A percentile compares a stretch with the other conserved stretches of the same genome.
These are phyloP conservation scores for Stenchaetothrips biformis DNA, from an alignment of 2,888 invertebrate genomes.

Conservation along the genomic window DNA sequence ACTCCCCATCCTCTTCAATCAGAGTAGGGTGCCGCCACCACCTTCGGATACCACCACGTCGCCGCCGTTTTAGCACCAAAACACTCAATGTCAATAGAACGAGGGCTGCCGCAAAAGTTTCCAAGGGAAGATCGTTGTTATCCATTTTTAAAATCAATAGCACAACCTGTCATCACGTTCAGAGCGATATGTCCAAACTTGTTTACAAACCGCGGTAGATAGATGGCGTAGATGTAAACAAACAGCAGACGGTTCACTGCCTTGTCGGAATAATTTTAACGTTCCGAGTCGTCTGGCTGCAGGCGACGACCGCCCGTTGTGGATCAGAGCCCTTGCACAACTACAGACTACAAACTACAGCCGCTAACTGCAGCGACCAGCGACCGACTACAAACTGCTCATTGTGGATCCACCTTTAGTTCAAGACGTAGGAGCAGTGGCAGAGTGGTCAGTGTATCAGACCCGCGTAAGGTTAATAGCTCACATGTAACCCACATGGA, in stretches of 20 bases:
- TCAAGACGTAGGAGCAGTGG: too few species aligned
- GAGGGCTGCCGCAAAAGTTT: background rate
- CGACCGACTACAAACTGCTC: background rate
- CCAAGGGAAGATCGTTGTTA: background rate
- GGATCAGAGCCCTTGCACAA: background rate
- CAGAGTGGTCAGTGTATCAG: too few species aligned
- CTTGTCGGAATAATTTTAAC: background rate
- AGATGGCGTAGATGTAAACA: background rate
- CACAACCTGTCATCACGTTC: background rate
- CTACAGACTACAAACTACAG: background rate
- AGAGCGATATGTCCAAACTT: background rate
- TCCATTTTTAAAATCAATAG: background rate
- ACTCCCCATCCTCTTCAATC: background rate
- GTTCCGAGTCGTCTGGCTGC: background rate
- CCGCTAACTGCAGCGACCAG: background rate
- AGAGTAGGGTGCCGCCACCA: background rate
- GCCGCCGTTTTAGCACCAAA: background rate
- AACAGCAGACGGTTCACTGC: background rate
- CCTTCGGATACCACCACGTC: background rate
- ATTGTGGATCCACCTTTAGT: constrained; percentile 1
- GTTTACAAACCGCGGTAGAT: too few species aligned
- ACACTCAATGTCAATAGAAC: background rate
- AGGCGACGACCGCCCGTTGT: background rate
- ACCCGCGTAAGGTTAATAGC: too few species aligned
- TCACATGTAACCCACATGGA: too few species aligned